Percentiles rank a stretch among this genome's conserved stretches.
phyloP scores from a whole-genome alignment of 2,888 invertebrate genomes.

The Nycteola revayana region DNA sequence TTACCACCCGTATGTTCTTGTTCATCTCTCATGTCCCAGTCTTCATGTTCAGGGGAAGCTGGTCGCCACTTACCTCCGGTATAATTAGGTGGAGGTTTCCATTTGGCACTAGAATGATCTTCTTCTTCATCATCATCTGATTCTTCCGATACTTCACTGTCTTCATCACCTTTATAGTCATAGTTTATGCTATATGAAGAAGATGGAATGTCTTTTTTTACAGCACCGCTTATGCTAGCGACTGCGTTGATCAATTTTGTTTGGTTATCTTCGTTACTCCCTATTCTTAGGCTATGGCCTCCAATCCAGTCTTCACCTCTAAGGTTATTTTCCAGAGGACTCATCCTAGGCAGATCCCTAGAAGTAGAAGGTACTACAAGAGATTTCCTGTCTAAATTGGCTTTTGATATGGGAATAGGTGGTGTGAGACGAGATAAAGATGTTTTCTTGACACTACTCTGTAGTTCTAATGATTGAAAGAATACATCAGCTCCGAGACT shows the following conservation, averaged over 20 bases:
- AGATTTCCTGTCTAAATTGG: conserved; percentile 52
- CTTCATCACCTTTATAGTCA: conserved; percentile 67
- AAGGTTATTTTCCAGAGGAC: conserved; percentile 64
- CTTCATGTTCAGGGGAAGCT: conserved; percentile 73
- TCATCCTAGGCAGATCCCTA: conserved; percentile 59
- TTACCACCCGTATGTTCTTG: conserved; percentile 83
- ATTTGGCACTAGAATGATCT: conserved; percentile 84
- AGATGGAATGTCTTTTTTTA: conserved; percentile 75
- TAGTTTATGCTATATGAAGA: conserved; percentile 62
- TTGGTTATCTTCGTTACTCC: conserved; percentile 81
- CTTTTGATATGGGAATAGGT: conserved; percentile 61
- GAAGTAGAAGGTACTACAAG: conserved; percentile 58
- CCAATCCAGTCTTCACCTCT: conserved; percentile 84
- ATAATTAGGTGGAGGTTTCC: conserved; percentile 85
- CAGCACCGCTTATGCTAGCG: conserved; percentile 81
- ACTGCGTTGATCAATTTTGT: conserved; percentile 85
- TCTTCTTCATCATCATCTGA: conserved; percentile 82
- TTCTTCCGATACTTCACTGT: conserved; percentile 82
- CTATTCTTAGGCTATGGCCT: conserved; percentile 80
- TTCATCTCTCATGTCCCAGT: conserved; percentile 78
- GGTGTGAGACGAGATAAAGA: conserved; percentile 76
- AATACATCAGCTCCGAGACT: conserved; percentile 91
- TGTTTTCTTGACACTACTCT: conserved; percentile 86
- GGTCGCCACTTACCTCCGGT: conserved; percentile 76
- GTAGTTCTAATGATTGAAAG: conserved; percentile 91